Base-by-base conservation (phyloP, 1,140 invertebrate genomes). In the Copidosoma floridanum region DNA sequence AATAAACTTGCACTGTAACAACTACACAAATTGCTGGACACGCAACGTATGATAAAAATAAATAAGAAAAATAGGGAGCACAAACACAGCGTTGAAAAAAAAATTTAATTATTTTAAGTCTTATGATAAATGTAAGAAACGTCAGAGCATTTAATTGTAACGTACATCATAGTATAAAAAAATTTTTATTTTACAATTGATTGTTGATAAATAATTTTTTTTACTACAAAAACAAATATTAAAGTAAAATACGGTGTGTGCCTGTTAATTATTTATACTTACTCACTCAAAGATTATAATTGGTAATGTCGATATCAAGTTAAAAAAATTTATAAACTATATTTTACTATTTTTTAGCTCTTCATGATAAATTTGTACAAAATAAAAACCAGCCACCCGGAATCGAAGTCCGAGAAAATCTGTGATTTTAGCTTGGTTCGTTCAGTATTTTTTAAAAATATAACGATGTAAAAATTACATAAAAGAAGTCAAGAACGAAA, bases 371-470 rank as follows among this genome's bases (percentile, higher is more conserved):
- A 79, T 77, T 79, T 78, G 77, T 79, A 78, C 77, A 79, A 71
- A 79, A 75, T n/a, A n/a, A 77, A 71, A 78, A 77, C 65, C 69
- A 64, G 70, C 67, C 68, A 70, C 71, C 57, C 44, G 47, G n/a
- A 23, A 12, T 48, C 32, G 18, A 27, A 38, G 27, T 60, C 60
- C 73, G 68, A 72, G 75, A 70, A 69, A 75, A 74, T 78, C 77
- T 79, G 77, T 79, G 77, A 79, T 80, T 79, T 80, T 80, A 80
- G 77, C 77, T 80, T 80, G 76, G 75, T 80, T 80, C 78, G 78
- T 78, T 80, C 76, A 80, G 75, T 80, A 80, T 80, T 78, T 78
- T 80, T 80, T 78, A 75, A 80, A 77, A 77, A 61, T 61, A 50
- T 55, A 38, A 21, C 14, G 23, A 61, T n/a, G n/a, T n/a, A 50